Conservation (phyloP, 2,797 vertebrate genomes). For the Hapalemur alaotrensis region DNA sequence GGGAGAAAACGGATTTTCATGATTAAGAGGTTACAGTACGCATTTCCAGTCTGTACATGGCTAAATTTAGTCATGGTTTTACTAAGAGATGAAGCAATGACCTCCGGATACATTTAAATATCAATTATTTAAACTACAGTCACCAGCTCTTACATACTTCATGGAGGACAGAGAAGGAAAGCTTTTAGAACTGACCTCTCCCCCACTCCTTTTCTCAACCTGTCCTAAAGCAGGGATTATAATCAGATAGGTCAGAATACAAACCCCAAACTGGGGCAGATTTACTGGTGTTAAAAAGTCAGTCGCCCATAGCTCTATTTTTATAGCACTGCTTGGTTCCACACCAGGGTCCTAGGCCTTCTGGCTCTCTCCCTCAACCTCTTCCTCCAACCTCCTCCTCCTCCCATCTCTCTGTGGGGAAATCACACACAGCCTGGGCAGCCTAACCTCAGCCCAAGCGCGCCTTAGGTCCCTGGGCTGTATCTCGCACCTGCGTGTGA, state of each 20-base stretch:
- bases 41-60: not conserved
- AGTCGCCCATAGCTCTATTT: not conserved
- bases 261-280: not conserved
- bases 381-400: not conserved
- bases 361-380: not conserved
- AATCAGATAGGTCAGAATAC: not conserved
- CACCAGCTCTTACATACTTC: not conserved
- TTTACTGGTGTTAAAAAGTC: not conserved
- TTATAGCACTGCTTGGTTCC: too few species aligned
- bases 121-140: not conserved
- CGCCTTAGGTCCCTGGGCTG: not conserved
- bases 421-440: not conserved
- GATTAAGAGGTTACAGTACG: not conserved
- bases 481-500: not conserved
- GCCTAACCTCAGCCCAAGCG: not conserved
- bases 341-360: accelerated
- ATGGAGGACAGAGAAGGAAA: not conserved
- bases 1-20: not conserved
- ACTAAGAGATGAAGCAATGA: not conserved
- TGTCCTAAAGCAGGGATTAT: not conserved
- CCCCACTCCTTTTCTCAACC: not conserved
- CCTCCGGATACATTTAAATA: not conserved
- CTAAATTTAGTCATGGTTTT: not conserved
- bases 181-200: not conserved
- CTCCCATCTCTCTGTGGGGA: too few species aligned